A percentile compares a stretch with the other conserved stretches of the same genome.
These are phyloP conservation scores for Anguilla megastoma DNA, from an alignment of 2,797 vertebrate genomes.

Conservation along the genomic window DNA sequence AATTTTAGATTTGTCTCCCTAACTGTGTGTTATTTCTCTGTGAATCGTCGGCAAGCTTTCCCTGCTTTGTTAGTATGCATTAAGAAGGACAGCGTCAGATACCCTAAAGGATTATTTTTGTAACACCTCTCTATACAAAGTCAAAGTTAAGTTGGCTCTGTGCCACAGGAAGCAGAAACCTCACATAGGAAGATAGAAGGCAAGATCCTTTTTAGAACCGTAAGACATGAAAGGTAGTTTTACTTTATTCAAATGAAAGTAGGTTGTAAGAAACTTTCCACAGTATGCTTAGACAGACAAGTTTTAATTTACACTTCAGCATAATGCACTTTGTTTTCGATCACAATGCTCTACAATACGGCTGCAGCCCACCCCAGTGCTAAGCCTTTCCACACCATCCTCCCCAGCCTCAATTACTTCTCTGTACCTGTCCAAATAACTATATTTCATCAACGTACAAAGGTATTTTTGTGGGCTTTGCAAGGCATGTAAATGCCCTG, in stretches of 20 bases:
- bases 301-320: background rate
- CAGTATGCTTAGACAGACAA: background rate
- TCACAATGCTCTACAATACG: slow-evolving; percentile 9
- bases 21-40: background rate
- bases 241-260: background rate
- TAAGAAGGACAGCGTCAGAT: background rate
- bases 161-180: slow-evolving; percentile 25
- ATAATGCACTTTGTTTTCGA: background rate
- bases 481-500: background rate
- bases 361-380: background rate
- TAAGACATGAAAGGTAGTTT: background rate
- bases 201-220: background rate
- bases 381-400: background rate
- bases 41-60: background rate
- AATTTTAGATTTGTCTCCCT: background rate
- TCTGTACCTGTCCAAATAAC: background rate
- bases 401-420: background rate
- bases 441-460: background rate
- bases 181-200: slow-evolving; percentile 6
- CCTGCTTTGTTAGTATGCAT: background rate
- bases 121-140: background rate
- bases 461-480: background rate
- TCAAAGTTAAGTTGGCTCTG: slow-evolving; percentile 2
- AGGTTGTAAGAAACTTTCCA: background rate
- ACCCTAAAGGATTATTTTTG: background rate